These are phyloP conservation scores for Microtus montanus DNA, from an alignment of 2,113 vertebrate species.

Conservation along the genomic window DNA sequence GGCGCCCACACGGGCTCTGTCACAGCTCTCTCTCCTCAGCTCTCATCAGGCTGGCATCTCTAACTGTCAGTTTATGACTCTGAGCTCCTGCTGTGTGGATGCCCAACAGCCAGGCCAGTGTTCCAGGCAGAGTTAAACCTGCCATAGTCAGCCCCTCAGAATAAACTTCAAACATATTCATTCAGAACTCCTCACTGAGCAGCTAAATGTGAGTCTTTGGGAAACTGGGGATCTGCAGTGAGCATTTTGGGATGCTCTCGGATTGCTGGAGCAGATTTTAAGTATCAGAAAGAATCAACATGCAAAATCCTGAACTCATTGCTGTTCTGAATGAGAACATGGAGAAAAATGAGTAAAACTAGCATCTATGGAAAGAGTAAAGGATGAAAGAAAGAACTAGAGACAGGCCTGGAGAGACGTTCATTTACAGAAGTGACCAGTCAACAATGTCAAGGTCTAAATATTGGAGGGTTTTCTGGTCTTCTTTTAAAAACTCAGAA, in stretches of 20 bases:
- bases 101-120: background rate
- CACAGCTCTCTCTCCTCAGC: background rate
- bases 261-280: background rate
- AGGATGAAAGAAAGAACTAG: background rate
- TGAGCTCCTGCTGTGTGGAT: conserved; percentile 19
- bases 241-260: conserved; percentile 29
- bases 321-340: conserved; percentile 33
- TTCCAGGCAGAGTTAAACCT: conserved; percentile 11
- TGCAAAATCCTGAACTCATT: conserved; percentile 32
- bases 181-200: background rate
- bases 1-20: background rate
- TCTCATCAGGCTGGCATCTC: background rate
- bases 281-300: conserved; percentile 37
- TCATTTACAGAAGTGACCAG: conserved; percentile 20
- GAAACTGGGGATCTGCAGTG: background rate
- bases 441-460: background rate
- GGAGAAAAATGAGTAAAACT: conserved; percentile 25
- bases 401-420: background rate
- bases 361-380: background rate
- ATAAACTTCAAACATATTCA: conserved; percentile 39
- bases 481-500: background rate
- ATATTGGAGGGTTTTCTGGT: background rate
- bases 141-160: conserved; percentile 24
- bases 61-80: conserved; percentile 20
- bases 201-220: conserved; percentile 1